Evolutionary conservation across 2,797 vertebrate genomes (phyloP).

Genomic region (Mergus octosetaceus): DNA sequence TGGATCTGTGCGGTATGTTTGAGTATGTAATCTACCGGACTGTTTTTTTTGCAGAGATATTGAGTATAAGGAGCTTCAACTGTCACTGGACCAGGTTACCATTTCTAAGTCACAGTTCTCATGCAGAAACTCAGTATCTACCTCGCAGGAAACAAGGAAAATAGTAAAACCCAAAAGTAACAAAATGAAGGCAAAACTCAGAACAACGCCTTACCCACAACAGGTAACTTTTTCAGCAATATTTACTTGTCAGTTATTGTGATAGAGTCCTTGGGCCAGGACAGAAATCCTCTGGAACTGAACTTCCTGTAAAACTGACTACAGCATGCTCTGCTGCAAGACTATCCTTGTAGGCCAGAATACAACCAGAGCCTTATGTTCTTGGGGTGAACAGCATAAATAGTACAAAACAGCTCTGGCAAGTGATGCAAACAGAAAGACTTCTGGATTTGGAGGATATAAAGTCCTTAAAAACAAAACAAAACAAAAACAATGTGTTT

Average conservation of each 20-base stretch:
- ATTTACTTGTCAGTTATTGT: neutral
- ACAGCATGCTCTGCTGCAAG: neutral
- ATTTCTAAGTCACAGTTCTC: slow-evolving; percentile 79
- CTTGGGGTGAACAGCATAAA: neutral
- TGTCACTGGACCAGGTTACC: slow-evolving; percentile 89
- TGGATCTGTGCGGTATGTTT: neutral
- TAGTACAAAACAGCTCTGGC: neutral
- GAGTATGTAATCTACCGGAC: neutral
- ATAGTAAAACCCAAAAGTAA: slow-evolving; percentile 84
- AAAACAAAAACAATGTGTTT: accelerated
- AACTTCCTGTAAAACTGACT: neutral
- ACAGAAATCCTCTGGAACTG: neutral
- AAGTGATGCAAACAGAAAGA: neutral
- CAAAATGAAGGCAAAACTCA: slow-evolving; percentile 86
- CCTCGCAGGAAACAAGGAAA: slow-evolving; percentile 87
- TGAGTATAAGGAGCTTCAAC: slow-evolving; percentile 89
- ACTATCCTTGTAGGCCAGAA: neutral
- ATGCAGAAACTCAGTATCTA: slow-evolving; percentile 81
- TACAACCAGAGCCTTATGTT: neutral
- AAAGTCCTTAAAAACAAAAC: neutral
- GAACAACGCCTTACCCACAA: slow-evolving; percentile 85
- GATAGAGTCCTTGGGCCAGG: neutral
- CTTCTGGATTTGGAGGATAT: neutral
- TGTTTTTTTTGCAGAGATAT: slow-evolving; percentile 82
- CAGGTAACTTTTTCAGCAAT: slow-evolving; percentile 78